phyloP scores from a whole-genome alignment of 2,113 vertebrate species.

The Sisor rabdophorus region DNA sequence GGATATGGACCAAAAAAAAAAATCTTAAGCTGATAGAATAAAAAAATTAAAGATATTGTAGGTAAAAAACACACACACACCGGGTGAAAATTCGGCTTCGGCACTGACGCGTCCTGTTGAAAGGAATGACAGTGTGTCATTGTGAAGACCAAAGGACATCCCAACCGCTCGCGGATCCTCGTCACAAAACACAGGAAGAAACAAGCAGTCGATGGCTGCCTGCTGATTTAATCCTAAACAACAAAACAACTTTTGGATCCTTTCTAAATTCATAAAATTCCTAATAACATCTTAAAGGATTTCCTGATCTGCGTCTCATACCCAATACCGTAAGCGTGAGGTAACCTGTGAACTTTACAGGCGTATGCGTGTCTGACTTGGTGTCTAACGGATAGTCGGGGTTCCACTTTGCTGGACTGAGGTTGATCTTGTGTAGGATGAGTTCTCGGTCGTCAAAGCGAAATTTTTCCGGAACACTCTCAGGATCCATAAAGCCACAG shows the following conservation, averaged over 20 bases:
- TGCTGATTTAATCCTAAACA: slow-evolving; percentile 81
- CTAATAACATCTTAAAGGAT: too few relatives aligned
- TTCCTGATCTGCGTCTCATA: slow-evolving; percentile 54
- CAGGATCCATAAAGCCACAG: slow-evolving; percentile 67
- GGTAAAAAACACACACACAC: slow-evolving; percentile 52
- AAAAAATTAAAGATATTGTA: too few relatives aligned
- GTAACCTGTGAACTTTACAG: slow-evolving; percentile 67
- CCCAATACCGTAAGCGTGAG: slow-evolving; percentile 81
- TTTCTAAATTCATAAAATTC: not conserved
- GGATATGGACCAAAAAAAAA: not conserved
- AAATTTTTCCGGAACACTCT: slow-evolving; percentile 79
- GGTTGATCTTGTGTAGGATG: slow-evolving; percentile 74
- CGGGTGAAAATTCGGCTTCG: slow-evolving; percentile 61
- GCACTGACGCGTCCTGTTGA: slow-evolving; percentile 62
- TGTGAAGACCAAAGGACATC: slow-evolving; percentile 55
- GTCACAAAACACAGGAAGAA: slow-evolving; percentile 68
- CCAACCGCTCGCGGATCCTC: slow-evolving; percentile 67
- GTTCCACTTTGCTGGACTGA: slow-evolving; percentile 72
- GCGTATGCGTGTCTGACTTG: slow-evolving; percentile 50
- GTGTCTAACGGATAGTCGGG: slow-evolving; percentile 51
- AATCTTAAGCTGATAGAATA: too few relatives aligned
- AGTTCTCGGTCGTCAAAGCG: slow-evolving; percentile 64
- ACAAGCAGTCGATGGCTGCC: slow-evolving; percentile 76
- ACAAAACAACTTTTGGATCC: not conserved
- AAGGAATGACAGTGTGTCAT: slow-evolving; percentile 67